These are phyloP conservation scores for Myripristis murdjan DNA, from an alignment of 2,797 vertebrate genomes.

Conservation along the genomic window DNA sequence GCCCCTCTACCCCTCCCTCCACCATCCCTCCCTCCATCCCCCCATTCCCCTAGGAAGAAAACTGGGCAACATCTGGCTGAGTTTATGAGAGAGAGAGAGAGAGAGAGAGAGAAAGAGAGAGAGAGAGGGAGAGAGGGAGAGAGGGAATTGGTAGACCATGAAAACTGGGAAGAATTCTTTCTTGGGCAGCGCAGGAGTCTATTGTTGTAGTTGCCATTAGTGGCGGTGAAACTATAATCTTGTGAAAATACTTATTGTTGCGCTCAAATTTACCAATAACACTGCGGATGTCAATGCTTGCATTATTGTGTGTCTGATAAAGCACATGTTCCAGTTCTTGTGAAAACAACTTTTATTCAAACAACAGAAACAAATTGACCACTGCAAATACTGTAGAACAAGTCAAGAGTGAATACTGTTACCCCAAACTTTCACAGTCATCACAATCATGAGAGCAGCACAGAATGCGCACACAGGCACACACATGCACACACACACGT, in stretches of 20 bases:
- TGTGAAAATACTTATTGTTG: conserved; percentile 72
- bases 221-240: conserved; percentile 67
- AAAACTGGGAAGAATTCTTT: conserved; percentile 80
- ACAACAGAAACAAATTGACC: conserved; percentile 92
- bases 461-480: too few species aligned
- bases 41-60: conserved; percentile 79
- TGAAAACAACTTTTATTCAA: conserved; percentile 94
- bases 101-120: conserved; percentile 26
- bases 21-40: conserved; percentile 24
- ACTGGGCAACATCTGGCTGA: conserved; percentile 89
- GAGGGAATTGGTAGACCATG: conserved; percentile 82
- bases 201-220: conserved; percentile 79
- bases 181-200: conserved; percentile 68
- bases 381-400: conserved; percentile 91
- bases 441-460: conserved; percentile 51
- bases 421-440: conserved; percentile 50
- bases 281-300: conserved; percentile 43
- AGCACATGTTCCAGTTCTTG: conserved; percentile 57
- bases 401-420: conserved; percentile 71
- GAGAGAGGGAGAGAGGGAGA: too few species aligned
- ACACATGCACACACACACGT: conserved; percentile 18
- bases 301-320: conserved; percentile 53
- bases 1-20: conserved; percentile 54
- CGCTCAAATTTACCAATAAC: conserved; percentile 59
- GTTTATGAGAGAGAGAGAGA: conserved; percentile 80